phyloP scores from a whole-genome alignment of 2,113 vertebrate genomes.

The Triplophysa dalaica region DNA sequence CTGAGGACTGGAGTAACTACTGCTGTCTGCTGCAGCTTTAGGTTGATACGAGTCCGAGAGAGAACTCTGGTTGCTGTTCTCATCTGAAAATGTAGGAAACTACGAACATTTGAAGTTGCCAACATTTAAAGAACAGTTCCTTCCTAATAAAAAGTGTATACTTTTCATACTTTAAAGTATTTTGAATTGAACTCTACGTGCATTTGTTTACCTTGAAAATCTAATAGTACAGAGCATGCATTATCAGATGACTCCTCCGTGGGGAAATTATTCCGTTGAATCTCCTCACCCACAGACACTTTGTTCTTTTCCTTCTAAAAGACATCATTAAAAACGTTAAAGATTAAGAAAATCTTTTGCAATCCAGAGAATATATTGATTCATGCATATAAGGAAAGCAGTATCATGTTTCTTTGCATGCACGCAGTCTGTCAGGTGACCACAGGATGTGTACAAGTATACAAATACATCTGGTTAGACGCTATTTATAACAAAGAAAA shows the following conservation, averaged over 20 bases:
- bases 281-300: conserved; percentile 62
- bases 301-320: conserved; percentile 83
- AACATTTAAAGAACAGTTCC: background rate
- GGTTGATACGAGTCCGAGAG: conserved; percentile 83
- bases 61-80: conserved; percentile 91
- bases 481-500: background rate
- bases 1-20: conserved; percentile 84
- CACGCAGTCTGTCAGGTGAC: background rate
- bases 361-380: background rate
- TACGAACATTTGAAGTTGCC: background rate
- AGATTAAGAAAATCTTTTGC: background rate
- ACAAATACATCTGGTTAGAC: background rate
- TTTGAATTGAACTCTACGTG: background rate
- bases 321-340: background rate
- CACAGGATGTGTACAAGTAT: background rate
- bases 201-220: conserved; percentile 81
- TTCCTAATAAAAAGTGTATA: too few species aligned
- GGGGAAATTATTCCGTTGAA: conserved; percentile 78
- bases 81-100: conserved; percentile 74
- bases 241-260: conserved; percentile 72
- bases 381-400: background rate
- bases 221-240: conserved; percentile 81
- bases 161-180: too few species aligned
- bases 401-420: background rate
- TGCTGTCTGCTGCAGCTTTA: conserved; percentile 87